phyloP scores from a whole-genome alignment of 2,797 vertebrate genomes.

The Eulemur coronatus region DNA sequence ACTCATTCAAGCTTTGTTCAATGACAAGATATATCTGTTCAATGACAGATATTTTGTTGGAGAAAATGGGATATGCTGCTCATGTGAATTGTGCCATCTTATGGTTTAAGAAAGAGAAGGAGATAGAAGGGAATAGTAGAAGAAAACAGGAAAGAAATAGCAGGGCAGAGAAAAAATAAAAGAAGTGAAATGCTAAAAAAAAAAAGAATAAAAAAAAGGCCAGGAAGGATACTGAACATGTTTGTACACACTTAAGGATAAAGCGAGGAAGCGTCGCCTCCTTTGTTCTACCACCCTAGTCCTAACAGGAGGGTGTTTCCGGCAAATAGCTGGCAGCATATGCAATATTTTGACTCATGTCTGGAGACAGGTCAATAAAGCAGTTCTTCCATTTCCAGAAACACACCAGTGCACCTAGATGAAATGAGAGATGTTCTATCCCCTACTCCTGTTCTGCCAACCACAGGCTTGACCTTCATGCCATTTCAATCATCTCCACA shows the following conservation, averaged over 20 bases:
- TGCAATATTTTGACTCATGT: not conserved
- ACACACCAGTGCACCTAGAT: not conserved
- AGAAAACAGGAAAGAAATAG: not conserved
- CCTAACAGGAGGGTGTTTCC: not conserved
- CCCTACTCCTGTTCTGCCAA: not conserved
- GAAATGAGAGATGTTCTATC: not conserved
- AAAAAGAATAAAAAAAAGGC: not conserved
- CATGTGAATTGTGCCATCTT: not conserved
- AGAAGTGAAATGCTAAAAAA: not conserved
- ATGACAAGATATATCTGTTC: no score
- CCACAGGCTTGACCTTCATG: not conserved
- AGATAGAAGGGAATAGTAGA: not conserved
- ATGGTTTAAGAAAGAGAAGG: not conserved
- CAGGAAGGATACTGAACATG: not conserved
- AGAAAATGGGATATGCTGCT: not conserved
- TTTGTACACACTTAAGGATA: not conserved
- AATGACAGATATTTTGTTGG: not conserved
- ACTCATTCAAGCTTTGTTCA: not conserved
- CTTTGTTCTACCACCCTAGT: not conserved
- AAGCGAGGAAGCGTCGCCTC: no score
- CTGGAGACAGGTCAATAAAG: slow-evolving; percentile 54
- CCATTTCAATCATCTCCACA: not conserved
- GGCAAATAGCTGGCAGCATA: not conserved
- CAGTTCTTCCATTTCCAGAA: slow-evolving; percentile 40
- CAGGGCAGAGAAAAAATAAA: not conserved